A percentile compares a stretch with the other conserved stretches of the same genome.
phyloP scores from a whole-genome alignment of 1,140 invertebrate species.

The Eciton burchellii region DNA sequence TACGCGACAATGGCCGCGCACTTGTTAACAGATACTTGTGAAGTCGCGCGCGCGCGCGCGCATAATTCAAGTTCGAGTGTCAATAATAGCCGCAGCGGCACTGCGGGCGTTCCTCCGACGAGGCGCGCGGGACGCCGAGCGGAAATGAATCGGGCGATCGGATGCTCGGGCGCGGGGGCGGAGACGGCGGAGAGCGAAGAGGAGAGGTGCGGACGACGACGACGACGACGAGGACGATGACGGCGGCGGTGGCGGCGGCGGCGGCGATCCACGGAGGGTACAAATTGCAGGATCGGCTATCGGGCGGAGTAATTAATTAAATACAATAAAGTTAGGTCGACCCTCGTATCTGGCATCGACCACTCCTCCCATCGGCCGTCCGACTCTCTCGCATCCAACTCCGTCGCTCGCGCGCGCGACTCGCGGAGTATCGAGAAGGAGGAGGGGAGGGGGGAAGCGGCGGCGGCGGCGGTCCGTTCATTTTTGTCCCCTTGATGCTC shows the following conservation, averaged over 20 bases:
- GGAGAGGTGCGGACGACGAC: conserved; percentile 25
- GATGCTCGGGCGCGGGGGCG: conserved; percentile 40
- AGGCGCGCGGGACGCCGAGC: neutral
- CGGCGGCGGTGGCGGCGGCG: conserved; percentile 19
- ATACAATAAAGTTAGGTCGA: conserved; percentile 80
- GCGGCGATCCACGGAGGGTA: conserved; percentile 66
- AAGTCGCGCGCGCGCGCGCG: neutral
- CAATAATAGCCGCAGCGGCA: conserved; percentile 40
- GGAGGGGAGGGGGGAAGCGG: conserved; percentile 31
- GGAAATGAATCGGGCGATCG: conserved; percentile 23
- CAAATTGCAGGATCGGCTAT: conserved; percentile 80
- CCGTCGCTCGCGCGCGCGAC: conserved; percentile 50
- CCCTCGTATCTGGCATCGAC: conserved; percentile 79
- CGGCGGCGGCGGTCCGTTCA: conserved; percentile 23
- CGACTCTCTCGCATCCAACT: conserved; percentile 60
- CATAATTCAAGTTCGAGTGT: conserved; percentile 60
- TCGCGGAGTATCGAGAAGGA: conserved; percentile 67
- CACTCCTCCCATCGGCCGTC: conserved; percentile 78
- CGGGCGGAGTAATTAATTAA: conserved; percentile 81
- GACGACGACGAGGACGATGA: conserved; percentile 1
- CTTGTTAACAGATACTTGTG: conserved; percentile 52
- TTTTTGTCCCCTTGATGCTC: conserved; percentile 58
- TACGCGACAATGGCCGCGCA: conserved; percentile 29
- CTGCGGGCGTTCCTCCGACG: neutral
- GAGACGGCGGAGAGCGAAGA: conserved; percentile 54